Conservation (phyloP, 1,140 invertebrate species). For the Drosophila nebulosa region DNA sequence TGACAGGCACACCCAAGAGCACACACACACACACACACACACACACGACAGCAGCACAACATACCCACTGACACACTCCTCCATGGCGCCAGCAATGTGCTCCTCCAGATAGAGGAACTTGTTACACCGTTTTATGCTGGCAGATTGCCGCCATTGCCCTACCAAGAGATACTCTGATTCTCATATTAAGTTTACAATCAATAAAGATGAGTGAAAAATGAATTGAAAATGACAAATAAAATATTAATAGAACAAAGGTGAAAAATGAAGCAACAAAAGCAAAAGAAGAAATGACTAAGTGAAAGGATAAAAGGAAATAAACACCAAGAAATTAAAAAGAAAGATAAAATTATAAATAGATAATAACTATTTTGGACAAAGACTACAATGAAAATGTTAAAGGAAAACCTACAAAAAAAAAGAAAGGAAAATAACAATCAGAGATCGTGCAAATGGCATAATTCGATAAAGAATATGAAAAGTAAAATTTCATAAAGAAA, state of each 20-base stretch:
- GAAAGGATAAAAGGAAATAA: not conserved
- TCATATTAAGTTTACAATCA: not conserved
- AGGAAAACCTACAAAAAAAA: not conserved
- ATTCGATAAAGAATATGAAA: not conserved
- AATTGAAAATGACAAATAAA: not conserved
- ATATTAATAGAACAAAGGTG: too few relatives aligned
- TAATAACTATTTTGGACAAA: too few relatives aligned
- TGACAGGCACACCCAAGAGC: not conserved
- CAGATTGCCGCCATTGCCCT: conserved; percentile 17
- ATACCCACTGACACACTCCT: not conserved
- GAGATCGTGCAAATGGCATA: too few relatives aligned
- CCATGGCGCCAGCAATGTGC: conserved; percentile 36
- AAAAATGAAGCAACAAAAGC: too few relatives aligned
- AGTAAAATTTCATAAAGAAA: not conserved
- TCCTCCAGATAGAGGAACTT: conserved; percentile 3
- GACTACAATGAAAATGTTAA: not conserved
- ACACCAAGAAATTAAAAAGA: not conserved
- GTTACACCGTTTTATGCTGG: conserved; percentile 20
- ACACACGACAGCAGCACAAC: not conserved
- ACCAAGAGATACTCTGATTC: not conserved
- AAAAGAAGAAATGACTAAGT: too few relatives aligned
- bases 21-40: not conserved
- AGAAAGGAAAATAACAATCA: too few relatives aligned
- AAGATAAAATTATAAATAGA: not conserved
- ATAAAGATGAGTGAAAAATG: not conserved